Base-by-base conservation (phyloP, 1,140 invertebrate genomes). In the Caerostris darwini region DNA sequence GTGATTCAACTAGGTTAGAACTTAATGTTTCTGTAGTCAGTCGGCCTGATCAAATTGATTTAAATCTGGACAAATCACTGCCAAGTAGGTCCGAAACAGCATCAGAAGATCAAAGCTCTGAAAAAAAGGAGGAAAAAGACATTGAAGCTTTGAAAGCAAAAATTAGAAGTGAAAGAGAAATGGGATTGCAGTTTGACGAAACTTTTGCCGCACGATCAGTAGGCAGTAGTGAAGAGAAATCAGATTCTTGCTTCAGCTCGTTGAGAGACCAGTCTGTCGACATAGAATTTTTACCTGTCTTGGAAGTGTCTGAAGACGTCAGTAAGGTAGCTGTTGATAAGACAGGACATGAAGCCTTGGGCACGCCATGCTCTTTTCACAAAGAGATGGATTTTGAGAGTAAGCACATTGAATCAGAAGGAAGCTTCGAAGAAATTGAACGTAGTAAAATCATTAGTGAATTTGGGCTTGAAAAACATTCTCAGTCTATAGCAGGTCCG, bases 321-420 rank as follows among this genome's bases (percentile, higher is more conserved):
- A 89, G 86, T n/a, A 67, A 94, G n/a, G 61, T 57, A 6, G 19
- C 87, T 61, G 93, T 90, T 7, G 93, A 94, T 69, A 90, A 50
- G n/a, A 94, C 93, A 3, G 93, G 93, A 0, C 93, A 94, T 10
- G 93, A 94, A 19, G 93, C 93, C 7, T 58, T 90, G 5, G 93
- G 93, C 5, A 94, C 93, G 4, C 93, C 93, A 34, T 94, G 93
- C 12, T 94, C 93, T 14, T 94, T 94, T 71, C 93, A 94, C 59
- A 94, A 94, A 64, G 71, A 94, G 56, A 85, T 90, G 59, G 61
- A 56, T 14, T 54, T 82, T 8, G 92, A 94, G 6, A 56, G 54
- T 19, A 77, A 34, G 71, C 57, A 82, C 10, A 7, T n/a, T 8
- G 91, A 93, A 12, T 71, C 85, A 34, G 64, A 87, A 3, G 17